phyloP scores from a whole-genome alignment of 2,797 vertebrate species.

The Anguilla anguilla region DNA sequence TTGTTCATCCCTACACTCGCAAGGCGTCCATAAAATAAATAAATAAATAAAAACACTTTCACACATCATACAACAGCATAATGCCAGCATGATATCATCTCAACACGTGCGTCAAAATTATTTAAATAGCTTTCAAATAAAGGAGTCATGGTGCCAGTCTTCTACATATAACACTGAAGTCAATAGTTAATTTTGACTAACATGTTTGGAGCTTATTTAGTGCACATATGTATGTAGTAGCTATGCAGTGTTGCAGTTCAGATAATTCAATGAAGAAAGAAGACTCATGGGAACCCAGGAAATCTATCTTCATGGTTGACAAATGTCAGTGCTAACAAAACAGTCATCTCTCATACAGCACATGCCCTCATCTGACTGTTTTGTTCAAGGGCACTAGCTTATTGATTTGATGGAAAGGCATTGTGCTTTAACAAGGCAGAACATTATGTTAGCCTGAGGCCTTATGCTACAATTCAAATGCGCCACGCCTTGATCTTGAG shows the following conservation, averaged over 20 bases:
- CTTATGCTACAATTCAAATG: constrained; percentile 50
- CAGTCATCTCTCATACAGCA: neutral
- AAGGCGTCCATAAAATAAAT: neutral
- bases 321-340: neutral
- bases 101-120: too few species aligned
- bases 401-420: neutral
- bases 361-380: neutral
- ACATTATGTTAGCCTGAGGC: neutral
- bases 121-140: neutral
- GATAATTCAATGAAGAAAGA: neutral
- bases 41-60: too few species aligned
- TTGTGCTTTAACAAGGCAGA: neutral
- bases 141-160: neutral
- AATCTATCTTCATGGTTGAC: neutral
- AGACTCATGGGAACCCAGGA: neutral
- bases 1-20: neutral
- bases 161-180: neutral
- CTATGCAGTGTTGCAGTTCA: neutral
- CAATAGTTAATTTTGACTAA: neutral
- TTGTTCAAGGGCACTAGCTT: neutral
- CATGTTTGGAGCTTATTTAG: neutral
- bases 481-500: constrained; percentile 62
- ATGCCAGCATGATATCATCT: too few species aligned
- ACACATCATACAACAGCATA: too few species aligned
- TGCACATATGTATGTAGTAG: neutral